Conservation (phyloP, 2,797 vertebrate genomes). For the Hippoglossus hippoglossus region DNA sequence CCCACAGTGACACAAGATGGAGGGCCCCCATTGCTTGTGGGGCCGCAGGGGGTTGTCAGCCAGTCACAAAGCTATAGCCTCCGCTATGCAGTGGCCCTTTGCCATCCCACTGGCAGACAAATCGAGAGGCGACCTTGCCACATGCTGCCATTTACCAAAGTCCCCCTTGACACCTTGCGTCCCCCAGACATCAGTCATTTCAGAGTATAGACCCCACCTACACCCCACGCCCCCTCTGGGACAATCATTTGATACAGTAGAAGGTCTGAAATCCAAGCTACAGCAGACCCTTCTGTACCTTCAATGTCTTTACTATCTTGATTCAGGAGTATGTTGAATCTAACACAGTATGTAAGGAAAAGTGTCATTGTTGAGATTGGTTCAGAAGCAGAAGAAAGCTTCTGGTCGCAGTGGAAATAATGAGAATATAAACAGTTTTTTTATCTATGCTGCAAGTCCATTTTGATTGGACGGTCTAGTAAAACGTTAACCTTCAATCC, state of each 20-base stretch:
- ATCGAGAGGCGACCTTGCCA: constrained; percentile 80
- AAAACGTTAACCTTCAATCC: neutral
- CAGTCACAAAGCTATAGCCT: constrained; percentile 76
- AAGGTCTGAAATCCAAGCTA: constrained; percentile 34
- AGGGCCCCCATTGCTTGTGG: constrained; percentile 72
- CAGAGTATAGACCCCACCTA: constrained; percentile 64
- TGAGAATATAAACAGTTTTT: neutral
- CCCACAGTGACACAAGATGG: constrained; percentile 82
- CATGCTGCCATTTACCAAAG: constrained; percentile 79
- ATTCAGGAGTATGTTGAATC: constrained; percentile 16
- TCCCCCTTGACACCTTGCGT: constrained; percentile 68
- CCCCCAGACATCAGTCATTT: constrained; percentile 76
- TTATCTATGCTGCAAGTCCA: neutral
- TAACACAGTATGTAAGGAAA: neutral
- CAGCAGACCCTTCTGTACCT: constrained; percentile 33
- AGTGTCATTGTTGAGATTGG: neutral
- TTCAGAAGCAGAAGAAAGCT: neutral
- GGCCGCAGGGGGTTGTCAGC: constrained; percentile 78
- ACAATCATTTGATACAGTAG: constrained; percentile 49
- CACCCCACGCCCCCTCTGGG: constrained; percentile 41
- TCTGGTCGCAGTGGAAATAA: neutral
- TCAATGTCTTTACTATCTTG: constrained; percentile 6
- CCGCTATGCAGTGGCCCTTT: constrained; percentile 58
- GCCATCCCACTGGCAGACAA: constrained; percentile 76
- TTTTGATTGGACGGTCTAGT: constrained; percentile 6